Evolutionary conservation across 2,113 vertebrate species (phyloP).

Genomic region (Carassius gibelio): DNA sequence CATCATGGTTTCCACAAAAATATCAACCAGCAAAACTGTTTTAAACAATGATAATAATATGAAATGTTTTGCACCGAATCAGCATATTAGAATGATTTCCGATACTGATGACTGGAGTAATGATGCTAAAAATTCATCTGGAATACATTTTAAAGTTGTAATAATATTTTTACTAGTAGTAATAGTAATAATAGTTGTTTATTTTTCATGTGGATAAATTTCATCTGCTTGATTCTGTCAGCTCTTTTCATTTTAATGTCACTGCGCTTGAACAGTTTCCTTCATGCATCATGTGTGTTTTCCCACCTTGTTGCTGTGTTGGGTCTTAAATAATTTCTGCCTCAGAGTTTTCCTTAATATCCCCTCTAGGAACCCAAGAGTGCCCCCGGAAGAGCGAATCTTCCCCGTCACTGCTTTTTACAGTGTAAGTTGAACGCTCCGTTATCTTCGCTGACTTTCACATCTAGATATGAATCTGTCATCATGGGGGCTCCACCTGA

Average conservation of each 20-base stretch:
- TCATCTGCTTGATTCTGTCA: not conserved
- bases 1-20: no score
- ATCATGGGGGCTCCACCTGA: not conserved
- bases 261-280: not conserved
- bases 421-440: conserved; percentile 70
- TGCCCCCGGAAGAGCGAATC: conserved; percentile 78
- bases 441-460: not conserved
- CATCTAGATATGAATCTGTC: not conserved
- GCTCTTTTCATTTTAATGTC: not conserved
- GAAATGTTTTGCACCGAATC: no score
- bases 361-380: conserved; percentile 72
- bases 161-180: no score
- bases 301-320: conserved; percentile 54
- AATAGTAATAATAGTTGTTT: no score
- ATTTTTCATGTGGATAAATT: not conserved
- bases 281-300: conserved; percentile 49
- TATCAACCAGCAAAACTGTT: no score
- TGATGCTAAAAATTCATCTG: no score
- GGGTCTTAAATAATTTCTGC: conserved; percentile 55
- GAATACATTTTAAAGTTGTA: no score
- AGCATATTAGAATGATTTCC: no score
- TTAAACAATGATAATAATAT: no score
- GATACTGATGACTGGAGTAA: no score
- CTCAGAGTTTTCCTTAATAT: conserved; percentile 72
- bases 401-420: conserved; percentile 76